A percentile compares a stretch with the other conserved stretches of the same genome.
Conservation (phyloP, 2,113 vertebrate genomes). For the Gallinago jamesoni region DNA sequence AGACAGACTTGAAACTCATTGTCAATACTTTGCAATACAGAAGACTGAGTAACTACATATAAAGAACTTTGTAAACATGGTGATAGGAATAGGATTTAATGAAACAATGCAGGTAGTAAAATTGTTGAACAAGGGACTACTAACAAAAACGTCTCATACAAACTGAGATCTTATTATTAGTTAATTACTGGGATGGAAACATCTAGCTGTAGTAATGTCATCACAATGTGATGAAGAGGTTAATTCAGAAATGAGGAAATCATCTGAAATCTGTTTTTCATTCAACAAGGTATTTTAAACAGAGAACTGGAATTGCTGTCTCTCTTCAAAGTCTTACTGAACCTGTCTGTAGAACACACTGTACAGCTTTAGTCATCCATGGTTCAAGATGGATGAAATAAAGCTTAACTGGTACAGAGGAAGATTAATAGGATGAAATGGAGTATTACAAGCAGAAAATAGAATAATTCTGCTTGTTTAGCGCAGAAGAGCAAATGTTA, state of each 20-base stretch:
- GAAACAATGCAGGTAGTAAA: neutral
- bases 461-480: neutral
- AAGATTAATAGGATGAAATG: neutral
- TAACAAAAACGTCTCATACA: neutral
- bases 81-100: neutral
- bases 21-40: neutral
- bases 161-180: neutral
- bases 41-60: neutral
- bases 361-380: neutral
- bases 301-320: neutral
- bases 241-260: neutral
- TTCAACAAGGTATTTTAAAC: neutral
- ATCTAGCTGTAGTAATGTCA: neutral
- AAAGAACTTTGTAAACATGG: neutral
- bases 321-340: neutral
- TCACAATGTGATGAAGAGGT: neutral
- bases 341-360: neutral
- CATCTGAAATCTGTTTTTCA: neutral
- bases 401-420: neutral
- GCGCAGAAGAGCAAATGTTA: neutral
- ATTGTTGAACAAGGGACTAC: neutral
- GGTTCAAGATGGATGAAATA: neutral
- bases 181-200: neutral
- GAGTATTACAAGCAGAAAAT: neutral
- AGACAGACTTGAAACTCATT: neutral